A percentile compares a stretch with the other conserved stretches of the same genome.
phyloP scores from a whole-genome alignment of 2,113 vertebrate species.

The Mus musculus region GRCm39 chr10:99568501-99569000 shows the following conservation, averaged over 20 bases:
- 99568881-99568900: neutral
- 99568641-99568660: neutral
- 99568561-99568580: neutral
- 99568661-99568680: neutral
- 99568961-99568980: neutral
- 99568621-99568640: neutral
- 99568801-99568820: neutral
- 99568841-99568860: neutral
- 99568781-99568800: neutral
- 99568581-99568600: neutral
- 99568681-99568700: neutral
- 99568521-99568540: neutral
- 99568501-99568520: neutral
- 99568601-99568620: neutral
- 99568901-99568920: neutral
- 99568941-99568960: neutral
- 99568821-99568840: neutral
- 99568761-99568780: neutral
- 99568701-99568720: neutral
- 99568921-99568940: neutral
- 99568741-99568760: neutral
- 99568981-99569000: neutral
- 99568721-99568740: neutral
- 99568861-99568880: neutral
- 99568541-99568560: neutral